Percentiles rank a stretch among this genome's conserved stretches.
Evolutionary conservation across 2,113 vertebrate genomes (phyloP).

Genomic region (Collichthys lucidus): DNA sequence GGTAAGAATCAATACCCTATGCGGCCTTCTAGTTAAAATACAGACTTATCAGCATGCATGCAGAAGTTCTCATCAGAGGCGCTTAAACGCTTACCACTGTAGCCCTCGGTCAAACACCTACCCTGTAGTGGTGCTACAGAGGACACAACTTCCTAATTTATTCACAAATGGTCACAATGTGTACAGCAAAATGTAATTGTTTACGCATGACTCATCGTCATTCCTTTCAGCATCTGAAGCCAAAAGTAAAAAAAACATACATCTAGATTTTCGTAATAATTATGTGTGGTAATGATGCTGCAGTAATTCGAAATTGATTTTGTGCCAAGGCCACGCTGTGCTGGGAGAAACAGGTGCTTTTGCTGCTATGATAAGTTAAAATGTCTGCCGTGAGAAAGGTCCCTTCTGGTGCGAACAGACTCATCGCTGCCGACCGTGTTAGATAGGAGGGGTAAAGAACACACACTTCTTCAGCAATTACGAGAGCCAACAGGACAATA

Average conservation of each 20-base stretch:
- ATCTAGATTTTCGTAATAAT: too few relatives aligned
- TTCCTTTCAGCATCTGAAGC: background rate
- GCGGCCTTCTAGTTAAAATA: constrained; percentile 14
- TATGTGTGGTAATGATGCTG: background rate
- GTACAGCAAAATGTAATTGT: background rate
- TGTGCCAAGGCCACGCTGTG: background rate
- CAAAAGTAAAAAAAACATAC: background rate
- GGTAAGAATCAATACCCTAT: constrained; percentile 41
- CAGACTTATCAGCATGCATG: constrained; percentile 18
- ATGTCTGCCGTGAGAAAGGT: background rate
- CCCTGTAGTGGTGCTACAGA: background rate
- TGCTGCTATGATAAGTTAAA: too few relatives aligned
- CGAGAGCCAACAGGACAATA: too few relatives aligned
- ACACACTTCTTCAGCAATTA: background rate
- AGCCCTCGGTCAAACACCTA: background rate
- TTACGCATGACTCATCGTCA: background rate
- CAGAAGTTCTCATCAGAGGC: background rate
- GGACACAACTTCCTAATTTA: background rate
- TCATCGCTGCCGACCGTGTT: background rate
- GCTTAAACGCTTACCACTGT: background rate
- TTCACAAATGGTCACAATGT: background rate
- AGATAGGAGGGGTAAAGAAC: background rate
- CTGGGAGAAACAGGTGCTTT: too few relatives aligned
- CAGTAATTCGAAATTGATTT: background rate
- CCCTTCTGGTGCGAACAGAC: background rate